phyloP scores from a whole-genome alignment of 37 sponge, comb jelly and placozoan genomes.

The Spongilla lacustris region DNA sequence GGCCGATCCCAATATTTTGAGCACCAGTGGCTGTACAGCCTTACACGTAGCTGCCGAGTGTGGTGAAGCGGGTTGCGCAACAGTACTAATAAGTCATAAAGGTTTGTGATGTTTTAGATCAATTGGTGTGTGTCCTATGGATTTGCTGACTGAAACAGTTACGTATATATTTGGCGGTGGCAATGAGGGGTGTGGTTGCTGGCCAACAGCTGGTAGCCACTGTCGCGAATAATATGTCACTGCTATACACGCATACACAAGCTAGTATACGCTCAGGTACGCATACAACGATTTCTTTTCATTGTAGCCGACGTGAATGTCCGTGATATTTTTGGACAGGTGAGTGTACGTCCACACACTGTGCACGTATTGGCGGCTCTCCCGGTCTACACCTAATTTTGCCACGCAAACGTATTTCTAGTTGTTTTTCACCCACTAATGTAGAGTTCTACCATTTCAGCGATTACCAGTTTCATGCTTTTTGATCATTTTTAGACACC shows the following conservation, averaged over 20 bases:
- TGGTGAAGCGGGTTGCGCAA: constrained; percentile 64
- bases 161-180: not conserved
- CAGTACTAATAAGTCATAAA: constrained; percentile 34
- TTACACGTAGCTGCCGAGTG: constrained; percentile 64
- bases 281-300: not conserved
- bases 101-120: constrained; percentile 20
- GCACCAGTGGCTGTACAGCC: constrained; percentile 50
- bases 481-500: not conserved
- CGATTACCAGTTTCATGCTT: not conserved
- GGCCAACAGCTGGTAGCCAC: not conserved
- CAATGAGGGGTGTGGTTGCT: not conserved
- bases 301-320: constrained; percentile 52
- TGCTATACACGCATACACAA: not conserved
- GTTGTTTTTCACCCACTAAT: too few relatives aligned
- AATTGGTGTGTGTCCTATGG: not conserved
- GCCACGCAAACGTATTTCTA: too few relatives aligned
- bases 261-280: too few relatives aligned
- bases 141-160: not conserved
- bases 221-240: too few relatives aligned
- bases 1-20: constrained; percentile 56
- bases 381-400: too few relatives aligned
- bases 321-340: constrained; percentile 38
- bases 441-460: too few relatives aligned
- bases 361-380: not conserved
- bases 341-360: constrained; percentile 16